Evolutionary conservation across 2,113 vertebrate species (phyloP).

Genomic region (Heptranchias perlo): DNA sequence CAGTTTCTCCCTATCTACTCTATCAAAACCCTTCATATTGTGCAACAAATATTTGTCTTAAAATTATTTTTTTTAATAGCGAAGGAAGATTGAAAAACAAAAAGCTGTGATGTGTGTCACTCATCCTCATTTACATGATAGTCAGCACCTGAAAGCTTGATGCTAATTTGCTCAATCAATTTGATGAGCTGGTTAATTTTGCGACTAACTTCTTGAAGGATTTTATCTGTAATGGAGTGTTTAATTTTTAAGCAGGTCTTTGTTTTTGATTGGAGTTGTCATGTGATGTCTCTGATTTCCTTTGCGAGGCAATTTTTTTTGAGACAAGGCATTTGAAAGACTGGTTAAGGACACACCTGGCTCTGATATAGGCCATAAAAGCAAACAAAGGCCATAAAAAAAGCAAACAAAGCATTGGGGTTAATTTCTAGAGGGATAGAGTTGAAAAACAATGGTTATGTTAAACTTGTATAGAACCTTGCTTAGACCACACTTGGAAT

Average conservation of each 20-base stretch:
- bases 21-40: not conserved
- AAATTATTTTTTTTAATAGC: not conserved
- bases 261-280: not conserved
- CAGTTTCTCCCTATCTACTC: not conserved
- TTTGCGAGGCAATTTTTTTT: constrained; percentile 23
- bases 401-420: no score
- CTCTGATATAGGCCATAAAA: not conserved
- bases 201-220: constrained; percentile 3
- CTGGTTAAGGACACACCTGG: not conserved
- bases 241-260: constrained; percentile 18
- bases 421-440: no score
- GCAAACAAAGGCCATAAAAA: no score
- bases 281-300: not conserved
- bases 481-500: no score
- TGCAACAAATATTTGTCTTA: not conserved
- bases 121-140: not conserved
- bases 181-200: constrained; percentile 34
- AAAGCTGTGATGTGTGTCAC: not conserved
- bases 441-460: no score
- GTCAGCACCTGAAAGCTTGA: not conserved
- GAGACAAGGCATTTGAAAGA: not conserved
- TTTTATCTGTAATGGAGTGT: not conserved
- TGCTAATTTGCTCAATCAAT: constrained; percentile 29
- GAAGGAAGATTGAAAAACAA: not conserved
- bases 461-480: no score